A percentile compares a stretch with the other conserved stretches of the same genome.
These are phyloP conservation scores for Sebastes glaucus DNA, from an alignment of 2,797 vertebrate genomes.

Conservation along the genomic window DNA sequence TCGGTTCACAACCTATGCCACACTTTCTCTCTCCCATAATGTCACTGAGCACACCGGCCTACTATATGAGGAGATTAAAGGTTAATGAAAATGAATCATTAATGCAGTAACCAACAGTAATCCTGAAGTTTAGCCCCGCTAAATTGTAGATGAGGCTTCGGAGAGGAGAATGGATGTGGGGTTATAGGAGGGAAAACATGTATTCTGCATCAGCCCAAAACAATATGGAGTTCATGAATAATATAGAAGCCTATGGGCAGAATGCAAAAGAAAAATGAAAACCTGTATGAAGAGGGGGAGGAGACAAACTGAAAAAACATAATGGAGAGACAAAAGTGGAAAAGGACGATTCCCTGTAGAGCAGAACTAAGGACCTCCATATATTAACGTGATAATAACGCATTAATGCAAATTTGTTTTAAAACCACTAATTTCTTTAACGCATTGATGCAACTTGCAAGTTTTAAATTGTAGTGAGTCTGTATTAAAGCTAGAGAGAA, in stretches of 20 bases:
- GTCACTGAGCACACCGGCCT: background rate
- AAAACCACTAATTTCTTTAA: no score
- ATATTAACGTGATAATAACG: no score
- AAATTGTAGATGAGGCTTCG: slow-evolving; percentile 35
- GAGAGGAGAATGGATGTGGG: background rate
- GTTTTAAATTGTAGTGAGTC: no score
- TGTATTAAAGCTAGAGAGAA: no score
- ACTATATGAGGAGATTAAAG: slow-evolving; percentile 7
- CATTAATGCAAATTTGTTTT: rapidly evolving
- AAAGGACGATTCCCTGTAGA: background rate
- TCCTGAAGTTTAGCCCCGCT: slow-evolving; percentile 40
- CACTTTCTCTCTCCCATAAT: background rate
- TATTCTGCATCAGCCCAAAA: slow-evolving; percentile 55
- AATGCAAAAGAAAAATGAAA: slow-evolving; percentile 40
- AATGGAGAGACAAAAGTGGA: background rate
- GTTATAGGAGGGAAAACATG: slow-evolving; percentile 42
- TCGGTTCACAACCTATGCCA: slow-evolving; percentile 2
- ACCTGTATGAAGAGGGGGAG: slow-evolving; percentile 3
- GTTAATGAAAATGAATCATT: slow-evolving; percentile 30
- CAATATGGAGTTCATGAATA: slow-evolving; percentile 70
- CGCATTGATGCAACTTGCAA: no score
- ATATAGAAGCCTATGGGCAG: slow-evolving; percentile 64
- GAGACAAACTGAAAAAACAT: background rate
- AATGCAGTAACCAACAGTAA: slow-evolving; percentile 32
- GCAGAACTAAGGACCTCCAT: background rate